Conservation (phyloP, 2,888 invertebrate species). For the Eueremaeus valkanovi region DNA sequence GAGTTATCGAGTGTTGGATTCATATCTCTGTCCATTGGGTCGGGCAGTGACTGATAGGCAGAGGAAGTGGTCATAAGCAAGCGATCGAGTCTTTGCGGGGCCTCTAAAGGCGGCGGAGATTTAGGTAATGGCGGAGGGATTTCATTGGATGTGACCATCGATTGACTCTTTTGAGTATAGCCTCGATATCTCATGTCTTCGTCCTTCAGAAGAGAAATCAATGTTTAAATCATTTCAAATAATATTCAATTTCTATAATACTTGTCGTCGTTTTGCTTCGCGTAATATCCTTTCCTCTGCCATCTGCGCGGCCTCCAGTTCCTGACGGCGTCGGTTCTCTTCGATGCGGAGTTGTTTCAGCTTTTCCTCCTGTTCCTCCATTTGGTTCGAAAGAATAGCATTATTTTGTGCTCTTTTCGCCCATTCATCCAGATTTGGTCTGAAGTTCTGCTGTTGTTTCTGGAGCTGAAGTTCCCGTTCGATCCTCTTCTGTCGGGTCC, state of each 20-base stretch:
- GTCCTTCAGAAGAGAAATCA: constrained; percentile 16
- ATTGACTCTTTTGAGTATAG: constrained; percentile 11
- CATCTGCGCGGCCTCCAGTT: constrained; percentile 52
- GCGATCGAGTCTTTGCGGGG: constrained; percentile 43
- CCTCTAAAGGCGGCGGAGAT: constrained; percentile 48
- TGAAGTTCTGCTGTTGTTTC: constrained; percentile 49
- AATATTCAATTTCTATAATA: constrained; percentile 39
- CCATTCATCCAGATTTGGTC: constrained; percentile 48
- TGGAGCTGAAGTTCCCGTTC: constrained; percentile 39
- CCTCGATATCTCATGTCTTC: constrained; percentile 31
- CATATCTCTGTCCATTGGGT: background rate
- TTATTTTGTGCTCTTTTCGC: constrained; percentile 45
- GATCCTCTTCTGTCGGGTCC: constrained; percentile 50
- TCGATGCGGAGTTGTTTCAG: constrained; percentile 50
- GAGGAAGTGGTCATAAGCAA: constrained; percentile 37
- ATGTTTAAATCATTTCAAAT: no score
- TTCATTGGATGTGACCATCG: constrained; percentile 51
- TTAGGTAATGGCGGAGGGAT: constrained; percentile 50
- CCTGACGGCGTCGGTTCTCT: constrained; percentile 51
- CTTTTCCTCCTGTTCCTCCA: constrained; percentile 50
- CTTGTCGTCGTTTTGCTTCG: constrained; percentile 54
- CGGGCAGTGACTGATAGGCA: constrained; percentile 11
- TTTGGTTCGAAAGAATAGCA: background rate
- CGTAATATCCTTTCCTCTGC: constrained; percentile 54
- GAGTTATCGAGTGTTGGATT: constrained; percentile 7